Conservation (phyloP, 2,113 vertebrate species). For the Harpagus bidentatus region DNA sequence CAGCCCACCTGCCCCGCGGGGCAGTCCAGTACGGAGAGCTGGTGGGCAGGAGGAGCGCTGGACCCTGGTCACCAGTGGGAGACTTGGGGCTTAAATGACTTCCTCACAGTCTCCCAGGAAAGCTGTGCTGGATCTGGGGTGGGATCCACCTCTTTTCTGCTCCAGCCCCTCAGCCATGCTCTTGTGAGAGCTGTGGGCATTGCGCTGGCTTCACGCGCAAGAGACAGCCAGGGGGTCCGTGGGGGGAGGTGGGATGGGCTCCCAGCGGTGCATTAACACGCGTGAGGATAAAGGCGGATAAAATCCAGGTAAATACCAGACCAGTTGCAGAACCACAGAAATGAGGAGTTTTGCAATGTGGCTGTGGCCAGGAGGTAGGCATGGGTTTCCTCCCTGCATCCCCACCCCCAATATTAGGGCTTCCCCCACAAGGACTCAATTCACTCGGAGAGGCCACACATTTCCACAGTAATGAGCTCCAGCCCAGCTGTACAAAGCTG, state of each 20-base stretch:
- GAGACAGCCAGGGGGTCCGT: accelerated
- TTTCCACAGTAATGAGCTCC: background rate
- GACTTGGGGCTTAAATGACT: background rate
- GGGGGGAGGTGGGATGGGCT: background rate
- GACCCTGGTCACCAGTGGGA: background rate
- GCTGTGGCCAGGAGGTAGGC: background rate
- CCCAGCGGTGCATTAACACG: accelerated
- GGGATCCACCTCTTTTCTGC: background rate
- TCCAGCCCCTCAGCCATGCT: background rate
- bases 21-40: too few species aligned
- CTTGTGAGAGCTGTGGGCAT: background rate
- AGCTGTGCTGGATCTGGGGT: background rate
- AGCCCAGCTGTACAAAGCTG: background rate
- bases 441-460: background rate
- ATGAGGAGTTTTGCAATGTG: accelerated
- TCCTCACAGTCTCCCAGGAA: background rate
- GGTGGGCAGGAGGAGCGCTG: background rate
- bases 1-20: background rate
- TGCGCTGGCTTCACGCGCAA: accelerated
- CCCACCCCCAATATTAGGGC: background rate
- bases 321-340: background rate
- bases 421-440: background rate
- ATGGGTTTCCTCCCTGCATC: background rate
- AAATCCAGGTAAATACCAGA: background rate
- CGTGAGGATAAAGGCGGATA: accelerated